Percentiles rank a stretch among this genome's conserved stretches.
Evolutionary conservation across 2,888 invertebrate species (phyloP).

Genomic region (Lottia gigantea): DNA sequence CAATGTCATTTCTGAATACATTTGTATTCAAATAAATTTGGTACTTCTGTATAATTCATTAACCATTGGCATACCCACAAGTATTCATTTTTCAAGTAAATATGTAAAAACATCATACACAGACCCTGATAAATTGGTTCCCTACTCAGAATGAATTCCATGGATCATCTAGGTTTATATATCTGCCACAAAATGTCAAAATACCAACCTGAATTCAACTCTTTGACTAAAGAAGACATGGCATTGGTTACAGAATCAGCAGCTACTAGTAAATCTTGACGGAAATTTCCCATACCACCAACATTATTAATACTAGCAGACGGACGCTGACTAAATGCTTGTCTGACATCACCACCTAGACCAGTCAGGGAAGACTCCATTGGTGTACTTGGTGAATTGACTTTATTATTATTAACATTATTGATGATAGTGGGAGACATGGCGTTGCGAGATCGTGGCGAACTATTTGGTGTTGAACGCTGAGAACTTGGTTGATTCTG

Average conservation of each 20-base stretch:
- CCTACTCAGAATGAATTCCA: too few relatives aligned
- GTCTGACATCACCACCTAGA: constrained; percentile 71
- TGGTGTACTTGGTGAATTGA: constrained; percentile 59
- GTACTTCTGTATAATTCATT: too few relatives aligned
- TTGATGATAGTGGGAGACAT: constrained; percentile 50
- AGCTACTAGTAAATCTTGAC: constrained; percentile 88
- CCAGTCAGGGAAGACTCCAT: constrained; percentile 59
- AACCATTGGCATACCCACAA: too few relatives aligned
- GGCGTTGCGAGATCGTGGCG: constrained; percentile 49
- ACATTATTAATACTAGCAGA: constrained; percentile 32
- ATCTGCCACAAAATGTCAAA: too few relatives aligned
- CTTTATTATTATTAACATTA: constrained; percentile 29
- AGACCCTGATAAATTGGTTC: too few relatives aligned
- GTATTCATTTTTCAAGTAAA: too few relatives aligned
- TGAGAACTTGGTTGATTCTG: constrained; percentile 65
- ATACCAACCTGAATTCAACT: constrained; percentile 81
- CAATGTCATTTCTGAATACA: too few relatives aligned
- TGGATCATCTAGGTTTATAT: too few relatives aligned
- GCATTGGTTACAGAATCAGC: constrained; percentile 98
- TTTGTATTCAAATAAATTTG: too few relatives aligned
- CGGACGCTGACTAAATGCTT: constrained; percentile 62
- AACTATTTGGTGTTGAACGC: constrained; percentile 59
- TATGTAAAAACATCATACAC: too few relatives aligned
- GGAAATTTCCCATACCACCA: constrained; percentile 48
- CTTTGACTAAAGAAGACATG: constrained; percentile 95